Conservation (phyloP, 2,888 invertebrate genomes). For the Protodeltote pygarga region DNA sequence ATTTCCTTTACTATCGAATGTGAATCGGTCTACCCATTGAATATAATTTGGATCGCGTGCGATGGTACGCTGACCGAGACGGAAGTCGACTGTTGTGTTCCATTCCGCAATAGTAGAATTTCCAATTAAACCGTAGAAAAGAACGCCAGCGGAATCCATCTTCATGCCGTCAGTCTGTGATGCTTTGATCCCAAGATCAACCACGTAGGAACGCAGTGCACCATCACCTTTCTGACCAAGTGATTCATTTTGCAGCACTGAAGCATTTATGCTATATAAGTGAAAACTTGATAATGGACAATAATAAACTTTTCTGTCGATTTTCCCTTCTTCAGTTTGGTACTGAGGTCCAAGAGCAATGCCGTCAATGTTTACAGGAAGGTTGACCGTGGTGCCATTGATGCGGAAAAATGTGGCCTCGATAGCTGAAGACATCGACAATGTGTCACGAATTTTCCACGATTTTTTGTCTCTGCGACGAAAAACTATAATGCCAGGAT, state of each 20-base stretch:
- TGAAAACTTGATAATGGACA: slow-evolving; percentile 90
- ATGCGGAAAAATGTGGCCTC: slow-evolving; percentile 88
- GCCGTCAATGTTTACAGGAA: slow-evolving; percentile 89
- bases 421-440: slow-evolving; percentile 88
- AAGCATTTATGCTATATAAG: slow-evolving; percentile 89
- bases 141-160: slow-evolving; percentile 89
- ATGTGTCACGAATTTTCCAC: slow-evolving; percentile 90
- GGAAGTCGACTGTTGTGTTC: slow-evolving; percentile 88
- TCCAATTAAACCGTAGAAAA: slow-evolving; percentile 90
- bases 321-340: slow-evolving; percentile 62
- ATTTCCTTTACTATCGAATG: slow-evolving; percentile 89
- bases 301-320: slow-evolving; percentile 88
- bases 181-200: slow-evolving; percentile 87
- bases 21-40: slow-evolving; percentile 91
- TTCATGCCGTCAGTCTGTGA: slow-evolving; percentile 92
- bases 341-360: slow-evolving; percentile 90
- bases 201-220: slow-evolving; percentile 80
- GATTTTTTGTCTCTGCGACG: slow-evolving; percentile 88
- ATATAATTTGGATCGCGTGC: slow-evolving; percentile 89
- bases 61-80: slow-evolving; percentile 88
- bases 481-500: slow-evolving; percentile 92
- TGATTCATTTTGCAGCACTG: slow-evolving; percentile 86
- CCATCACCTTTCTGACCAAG: slow-evolving; percentile 67
- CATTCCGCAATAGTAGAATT: slow-evolving; percentile 90
- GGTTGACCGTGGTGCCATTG: slow-evolving; percentile 85